Base-by-base conservation (phyloP, 2,888 invertebrate species). In the Odontocolon sp. region DNA sequence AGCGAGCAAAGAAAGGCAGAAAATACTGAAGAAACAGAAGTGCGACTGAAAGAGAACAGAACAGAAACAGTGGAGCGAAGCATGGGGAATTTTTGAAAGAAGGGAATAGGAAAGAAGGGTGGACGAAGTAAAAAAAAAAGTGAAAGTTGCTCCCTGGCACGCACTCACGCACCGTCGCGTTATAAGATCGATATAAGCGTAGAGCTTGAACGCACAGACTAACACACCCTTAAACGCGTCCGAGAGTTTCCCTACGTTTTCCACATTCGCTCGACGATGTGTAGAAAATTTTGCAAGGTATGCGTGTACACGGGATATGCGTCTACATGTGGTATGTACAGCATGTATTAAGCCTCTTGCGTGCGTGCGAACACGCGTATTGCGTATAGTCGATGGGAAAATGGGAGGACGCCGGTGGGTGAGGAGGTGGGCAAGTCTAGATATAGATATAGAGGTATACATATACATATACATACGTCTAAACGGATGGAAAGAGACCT, bases 141-240 rank as follows among this genome's bases (percentile, higher is more conserved):
- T 71, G 77, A 71, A 75, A 79, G 81, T 81, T 83, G 81, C 83
- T 79, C 82, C 80, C 82, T 81, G 76, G 78, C 87, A 83, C 84
- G 86, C 86, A 84, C 84, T 73, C 79, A 81, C 75, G 77, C 75
- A 79, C 77, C 78, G 81, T 57, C 57, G 33, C 31, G 50, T 40
- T 61, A 23, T 36, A 21, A 59, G 69, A 69, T 69, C 69, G 69
- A 69, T 69, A 70, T 66, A 66, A 36, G 86, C 81, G 87, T 87
- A 86, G 81, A 83, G 79, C 81, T 82, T 86, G 84, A 85, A 87
- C 84, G 85, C 86, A 84, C 84, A 50, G 33, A 83, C 81, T 81
- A 81, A 82, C 82, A 72, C 78, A 80, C 81, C 80, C 75, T 52
- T 61, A 21, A 54, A 21, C 14, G 33, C 71, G 23, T 45, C 52